Percentiles rank a stretch among this genome's conserved stretches.
These are phyloP conservation scores for Pangasius sanitwongsei DNA, from an alignment of 2,797 vertebrate species.

Conservation along the genomic window DNA sequence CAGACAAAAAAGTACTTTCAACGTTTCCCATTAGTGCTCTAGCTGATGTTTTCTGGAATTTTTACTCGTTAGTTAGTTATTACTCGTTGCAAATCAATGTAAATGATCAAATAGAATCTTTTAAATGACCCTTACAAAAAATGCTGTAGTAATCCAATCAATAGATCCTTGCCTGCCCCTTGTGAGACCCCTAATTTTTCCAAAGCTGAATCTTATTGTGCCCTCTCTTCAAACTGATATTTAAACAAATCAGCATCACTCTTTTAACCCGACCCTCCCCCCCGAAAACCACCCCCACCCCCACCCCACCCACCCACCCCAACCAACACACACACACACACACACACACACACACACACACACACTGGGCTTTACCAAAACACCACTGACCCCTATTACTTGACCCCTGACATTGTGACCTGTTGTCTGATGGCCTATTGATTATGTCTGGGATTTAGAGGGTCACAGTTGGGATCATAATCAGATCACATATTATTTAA, in stretches of 20 bases:
- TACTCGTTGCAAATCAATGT: neutral
- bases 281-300: too few relatives aligned
- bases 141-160: constrained; percentile 68
- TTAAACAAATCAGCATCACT: constrained; percentile 72
- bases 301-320: too few relatives aligned
- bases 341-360: constrained; percentile 51
- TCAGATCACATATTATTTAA: constrained; percentile 68
- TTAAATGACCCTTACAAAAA: constrained; percentile 58
- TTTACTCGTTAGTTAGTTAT: neutral
- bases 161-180: constrained; percentile 62
- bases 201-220: constrained; percentile 64
- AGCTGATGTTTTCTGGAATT: neutral
- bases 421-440: constrained; percentile 83
- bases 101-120: constrained; percentile 26
- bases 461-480: constrained; percentile 73
- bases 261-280: constrained; percentile 9
- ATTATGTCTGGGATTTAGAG: constrained; percentile 77
- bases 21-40: neutral
- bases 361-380: constrained; percentile 28
- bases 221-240: constrained; percentile 59
- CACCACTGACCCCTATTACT: constrained; percentile 69
- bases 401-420: constrained; percentile 71
- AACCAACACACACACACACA: constrained; percentile 40
- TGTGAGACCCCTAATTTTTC: constrained; percentile 66
- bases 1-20: neutral